phyloP scores from a whole-genome alignment of 2,888 invertebrate species.

The Oxyteleia sp. region DNA sequence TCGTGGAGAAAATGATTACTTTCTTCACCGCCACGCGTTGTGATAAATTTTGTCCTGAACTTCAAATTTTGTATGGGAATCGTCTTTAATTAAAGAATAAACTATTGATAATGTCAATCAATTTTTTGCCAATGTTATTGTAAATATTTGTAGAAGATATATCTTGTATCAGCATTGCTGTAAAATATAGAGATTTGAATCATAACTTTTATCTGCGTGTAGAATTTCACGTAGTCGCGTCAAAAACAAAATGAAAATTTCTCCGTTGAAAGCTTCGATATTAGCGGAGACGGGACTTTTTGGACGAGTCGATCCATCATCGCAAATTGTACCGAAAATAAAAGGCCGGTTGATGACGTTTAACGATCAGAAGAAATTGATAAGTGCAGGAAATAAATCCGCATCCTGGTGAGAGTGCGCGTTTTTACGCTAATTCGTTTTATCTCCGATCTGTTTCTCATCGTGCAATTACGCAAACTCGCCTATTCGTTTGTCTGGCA shows the following conservation, averaged over 20 bases:
- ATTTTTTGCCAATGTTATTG: too few relatives aligned
- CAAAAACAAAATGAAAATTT: not conserved
- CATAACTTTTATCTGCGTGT: too few relatives aligned
- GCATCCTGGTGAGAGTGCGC: conserved; percentile 10
- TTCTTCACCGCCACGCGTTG: too few relatives aligned
- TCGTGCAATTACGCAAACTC: conserved; percentile 1
- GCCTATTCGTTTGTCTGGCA: not conserved
- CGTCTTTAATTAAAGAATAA: too few relatives aligned
- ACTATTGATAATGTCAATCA: too few relatives aligned
- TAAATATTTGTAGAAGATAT: too few relatives aligned
- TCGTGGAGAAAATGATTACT: too few relatives aligned
- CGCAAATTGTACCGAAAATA: not conserved
- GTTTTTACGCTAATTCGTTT: conserved; percentile 8
- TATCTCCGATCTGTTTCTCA: conserved; percentile 8
- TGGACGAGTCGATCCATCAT: not conserved
- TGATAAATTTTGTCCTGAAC: too few relatives aligned
- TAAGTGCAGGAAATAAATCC: conserved; percentile 7
- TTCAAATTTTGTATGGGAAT: too few relatives aligned
- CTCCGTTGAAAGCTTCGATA: not conserved
- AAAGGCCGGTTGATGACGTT: not conserved
- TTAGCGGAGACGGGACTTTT: too few relatives aligned
- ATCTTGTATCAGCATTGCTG: too few relatives aligned
- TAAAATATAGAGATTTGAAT: too few relatives aligned
- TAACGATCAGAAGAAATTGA: conserved; percentile 8
- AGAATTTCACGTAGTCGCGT: not conserved